Evolutionary conservation across 2,113 vertebrate genomes (phyloP).

Genomic region (Bolborhynchus lineola): DNA sequence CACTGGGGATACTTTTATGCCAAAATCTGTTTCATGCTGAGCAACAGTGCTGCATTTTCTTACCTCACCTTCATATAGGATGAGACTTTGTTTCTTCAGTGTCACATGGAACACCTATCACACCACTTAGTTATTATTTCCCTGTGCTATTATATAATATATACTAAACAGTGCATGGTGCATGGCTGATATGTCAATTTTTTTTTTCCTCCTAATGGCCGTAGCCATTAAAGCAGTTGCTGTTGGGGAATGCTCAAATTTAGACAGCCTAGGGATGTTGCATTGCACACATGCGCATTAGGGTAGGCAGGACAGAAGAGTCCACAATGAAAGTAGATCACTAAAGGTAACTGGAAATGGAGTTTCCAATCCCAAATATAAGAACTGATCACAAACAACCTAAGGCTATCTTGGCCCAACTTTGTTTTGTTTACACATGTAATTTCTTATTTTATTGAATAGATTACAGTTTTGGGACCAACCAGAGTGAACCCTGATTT

Average conservation of each 20-base stretch:
- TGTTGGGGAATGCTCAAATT: neutral
- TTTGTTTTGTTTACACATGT: neutral
- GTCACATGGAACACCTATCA: neutral
- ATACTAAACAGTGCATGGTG: neutral
- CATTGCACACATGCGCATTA: neutral
- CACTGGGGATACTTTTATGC: neutral
- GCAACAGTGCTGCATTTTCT: neutral
- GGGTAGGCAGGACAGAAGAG: neutral
- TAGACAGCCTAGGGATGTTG: neutral
- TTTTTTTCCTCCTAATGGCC: neutral
- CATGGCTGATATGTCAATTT: neutral
- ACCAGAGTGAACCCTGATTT: neutral
- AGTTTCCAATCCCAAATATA: neutral
- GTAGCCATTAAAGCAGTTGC: neutral
- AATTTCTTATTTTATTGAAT: neutral
- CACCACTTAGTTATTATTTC: neutral
- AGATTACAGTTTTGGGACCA: neutral
- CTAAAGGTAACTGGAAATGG: neutral
- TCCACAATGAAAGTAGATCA: neutral
- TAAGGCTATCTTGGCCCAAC: neutral
- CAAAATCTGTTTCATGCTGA: neutral
- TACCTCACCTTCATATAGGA: neutral
- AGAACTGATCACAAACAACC: neutral
- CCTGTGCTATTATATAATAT: neutral
- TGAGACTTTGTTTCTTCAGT: neutral